Evolutionary conservation across 2,888 invertebrate species (phyloP).

Genomic region (Saturnia pavonia): DNA sequence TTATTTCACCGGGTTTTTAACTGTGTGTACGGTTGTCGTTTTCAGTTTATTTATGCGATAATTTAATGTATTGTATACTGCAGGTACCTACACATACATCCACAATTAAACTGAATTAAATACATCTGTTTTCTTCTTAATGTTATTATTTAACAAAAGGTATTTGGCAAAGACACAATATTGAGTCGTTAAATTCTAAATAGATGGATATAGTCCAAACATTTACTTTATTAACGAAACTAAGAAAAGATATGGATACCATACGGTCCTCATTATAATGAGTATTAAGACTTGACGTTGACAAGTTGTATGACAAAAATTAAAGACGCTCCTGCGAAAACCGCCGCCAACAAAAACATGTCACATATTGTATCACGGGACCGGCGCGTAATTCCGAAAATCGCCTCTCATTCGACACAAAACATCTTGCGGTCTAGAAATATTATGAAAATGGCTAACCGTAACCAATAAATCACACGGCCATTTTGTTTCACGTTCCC

Average conservation of each 20-base stretch:
- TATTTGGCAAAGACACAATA: conserved; percentile 1
- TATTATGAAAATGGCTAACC: conserved; percentile 67
- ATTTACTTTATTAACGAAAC: conserved; percentile 43
- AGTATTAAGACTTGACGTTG: background rate
- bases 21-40: too few species aligned
- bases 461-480: conserved; percentile 66
- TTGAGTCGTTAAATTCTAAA: conserved; percentile 9
- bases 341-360: conserved; percentile 71
- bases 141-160: background rate
- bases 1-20: too few species aligned
- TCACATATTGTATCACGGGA: conserved; percentile 29
- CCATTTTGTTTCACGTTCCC: conserved; percentile 67
- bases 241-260: conserved; percentile 1
- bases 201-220: conserved; percentile 42
- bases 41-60: too few species aligned
- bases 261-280: background rate
- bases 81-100: too few species aligned
- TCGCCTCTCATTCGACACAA: conserved; percentile 63
- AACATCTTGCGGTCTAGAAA: conserved; percentile 75
- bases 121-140: background rate
- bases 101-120: too few species aligned
- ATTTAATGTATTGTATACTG: too few species aligned
- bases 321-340: conserved; percentile 32
- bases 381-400: conserved; percentile 20
- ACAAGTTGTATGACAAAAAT: conserved; percentile 14